Evolutionary conservation across 2,113 vertebrate species (phyloP).

Genomic region (Ptyas mucosa): DNA sequence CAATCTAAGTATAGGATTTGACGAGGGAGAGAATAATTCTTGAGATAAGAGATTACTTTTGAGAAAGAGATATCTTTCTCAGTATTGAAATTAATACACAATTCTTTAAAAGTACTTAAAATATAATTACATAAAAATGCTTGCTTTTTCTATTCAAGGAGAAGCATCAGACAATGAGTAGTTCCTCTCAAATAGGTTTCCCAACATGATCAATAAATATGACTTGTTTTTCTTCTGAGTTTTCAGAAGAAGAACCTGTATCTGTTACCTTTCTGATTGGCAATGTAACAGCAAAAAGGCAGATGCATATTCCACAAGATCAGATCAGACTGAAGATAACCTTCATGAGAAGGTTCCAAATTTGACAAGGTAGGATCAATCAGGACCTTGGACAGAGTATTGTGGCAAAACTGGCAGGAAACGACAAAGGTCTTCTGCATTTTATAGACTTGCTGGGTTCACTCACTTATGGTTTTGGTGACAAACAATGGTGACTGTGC

Average conservation of each 20-base stretch:
- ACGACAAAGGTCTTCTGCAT: background rate
- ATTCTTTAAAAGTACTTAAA: background rate
- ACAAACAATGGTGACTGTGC: background rate
- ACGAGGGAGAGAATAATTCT: background rate
- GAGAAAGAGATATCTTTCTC: background rate
- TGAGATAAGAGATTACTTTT: background rate
- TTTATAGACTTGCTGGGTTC: background rate
- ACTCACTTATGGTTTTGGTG: background rate
- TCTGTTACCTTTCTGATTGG: background rate
- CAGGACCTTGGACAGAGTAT: constrained; percentile 12
- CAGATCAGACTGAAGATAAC: background rate
- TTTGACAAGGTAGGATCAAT: background rate
- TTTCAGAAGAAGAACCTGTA: background rate
- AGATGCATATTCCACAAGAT: background rate
- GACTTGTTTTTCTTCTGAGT: background rate
- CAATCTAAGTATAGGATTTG: background rate
- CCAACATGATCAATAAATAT: background rate
- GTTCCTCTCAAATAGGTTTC: background rate
- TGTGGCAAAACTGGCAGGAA: background rate
- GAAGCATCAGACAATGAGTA: background rate
- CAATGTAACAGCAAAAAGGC: background rate
- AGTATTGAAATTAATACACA: background rate
- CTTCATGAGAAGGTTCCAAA: background rate
- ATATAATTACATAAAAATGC: background rate
- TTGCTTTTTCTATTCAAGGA: background rate